Evolutionary conservation across 2,113 vertebrate genomes (phyloP).

Genomic region (Crotophaga sulcirostris): DNA sequence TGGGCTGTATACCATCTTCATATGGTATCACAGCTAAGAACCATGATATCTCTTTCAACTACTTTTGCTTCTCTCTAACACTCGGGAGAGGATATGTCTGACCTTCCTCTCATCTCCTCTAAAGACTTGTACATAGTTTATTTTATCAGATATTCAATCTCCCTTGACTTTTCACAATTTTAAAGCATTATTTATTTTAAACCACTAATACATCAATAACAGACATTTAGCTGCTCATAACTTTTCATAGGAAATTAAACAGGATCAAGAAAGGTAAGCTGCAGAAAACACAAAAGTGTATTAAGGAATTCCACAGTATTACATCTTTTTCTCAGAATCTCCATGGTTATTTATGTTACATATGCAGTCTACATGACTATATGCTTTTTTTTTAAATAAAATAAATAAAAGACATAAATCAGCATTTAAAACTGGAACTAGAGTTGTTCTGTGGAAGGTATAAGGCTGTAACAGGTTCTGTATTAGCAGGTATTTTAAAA

Average conservation of each 20-base stretch:
- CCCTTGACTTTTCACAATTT: background rate
- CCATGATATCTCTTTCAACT: background rate
- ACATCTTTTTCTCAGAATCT: background rate
- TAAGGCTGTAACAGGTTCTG: background rate
- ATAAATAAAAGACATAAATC: background rate
- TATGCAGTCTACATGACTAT: background rate
- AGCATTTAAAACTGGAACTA: background rate
- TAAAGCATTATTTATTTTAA: background rate
- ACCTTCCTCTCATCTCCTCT: background rate
- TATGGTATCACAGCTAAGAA: background rate
- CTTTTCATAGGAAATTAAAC: background rate
- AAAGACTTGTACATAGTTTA: background rate
- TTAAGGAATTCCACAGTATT: background rate
- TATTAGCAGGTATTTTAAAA: background rate
- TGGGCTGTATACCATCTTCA: background rate
- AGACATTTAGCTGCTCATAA: background rate
- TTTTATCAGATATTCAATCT: background rate
- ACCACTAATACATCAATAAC: background rate
- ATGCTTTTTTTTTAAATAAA: background rate
- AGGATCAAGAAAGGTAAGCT: background rate
- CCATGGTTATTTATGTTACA: background rate
- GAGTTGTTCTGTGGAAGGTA: background rate
- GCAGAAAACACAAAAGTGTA: background rate
- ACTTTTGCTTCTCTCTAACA: background rate
- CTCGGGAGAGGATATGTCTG: background rate